These are phyloP conservation scores for Balanococcus diminutus DNA, from an alignment of 2,888 invertebrate species.

Conservation along the genomic window DNA sequence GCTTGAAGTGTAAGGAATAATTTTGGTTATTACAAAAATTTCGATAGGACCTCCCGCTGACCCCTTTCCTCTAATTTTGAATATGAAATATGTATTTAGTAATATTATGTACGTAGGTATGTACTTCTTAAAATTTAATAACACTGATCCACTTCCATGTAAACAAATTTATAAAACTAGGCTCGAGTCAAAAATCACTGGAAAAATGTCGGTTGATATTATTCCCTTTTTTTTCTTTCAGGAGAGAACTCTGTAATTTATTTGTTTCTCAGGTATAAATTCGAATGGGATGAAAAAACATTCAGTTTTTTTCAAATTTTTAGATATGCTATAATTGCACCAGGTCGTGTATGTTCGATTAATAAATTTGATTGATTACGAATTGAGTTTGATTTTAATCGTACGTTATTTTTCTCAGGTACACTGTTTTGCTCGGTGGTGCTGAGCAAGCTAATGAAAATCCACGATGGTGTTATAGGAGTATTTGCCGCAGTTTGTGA, in stretches of 20 bases:
- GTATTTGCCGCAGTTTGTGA: conserved; percentile 57
- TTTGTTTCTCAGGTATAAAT: background rate
- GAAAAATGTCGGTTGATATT: too few species aligned
- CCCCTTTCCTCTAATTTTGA: too few species aligned
- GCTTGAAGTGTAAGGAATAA: too few species aligned
- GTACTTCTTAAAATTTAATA: too few species aligned
- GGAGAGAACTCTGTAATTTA: background rate
- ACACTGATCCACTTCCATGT: too few species aligned
- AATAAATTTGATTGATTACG: background rate
- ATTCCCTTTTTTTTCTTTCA: background rate
- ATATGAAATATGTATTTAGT: too few species aligned
- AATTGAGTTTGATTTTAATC: background rate
- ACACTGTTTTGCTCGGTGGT: conserved; percentile 58
- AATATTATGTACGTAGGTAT: too few species aligned
- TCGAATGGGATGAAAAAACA: background rate
- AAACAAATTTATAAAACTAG: too few species aligned
- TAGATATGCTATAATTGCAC: background rate
- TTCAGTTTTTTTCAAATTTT: background rate
- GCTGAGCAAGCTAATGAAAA: conserved; percentile 57
- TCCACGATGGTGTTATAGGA: conserved; percentile 58
- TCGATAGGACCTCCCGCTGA: too few species aligned
- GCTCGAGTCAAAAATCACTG: too few species aligned
- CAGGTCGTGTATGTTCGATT: background rate
- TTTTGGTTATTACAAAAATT: too few species aligned
- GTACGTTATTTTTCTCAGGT: conserved; percentile 56